Conservation (phyloP, 1,140 invertebrate genomes). For the Gryllus bimaculatus region DNA sequence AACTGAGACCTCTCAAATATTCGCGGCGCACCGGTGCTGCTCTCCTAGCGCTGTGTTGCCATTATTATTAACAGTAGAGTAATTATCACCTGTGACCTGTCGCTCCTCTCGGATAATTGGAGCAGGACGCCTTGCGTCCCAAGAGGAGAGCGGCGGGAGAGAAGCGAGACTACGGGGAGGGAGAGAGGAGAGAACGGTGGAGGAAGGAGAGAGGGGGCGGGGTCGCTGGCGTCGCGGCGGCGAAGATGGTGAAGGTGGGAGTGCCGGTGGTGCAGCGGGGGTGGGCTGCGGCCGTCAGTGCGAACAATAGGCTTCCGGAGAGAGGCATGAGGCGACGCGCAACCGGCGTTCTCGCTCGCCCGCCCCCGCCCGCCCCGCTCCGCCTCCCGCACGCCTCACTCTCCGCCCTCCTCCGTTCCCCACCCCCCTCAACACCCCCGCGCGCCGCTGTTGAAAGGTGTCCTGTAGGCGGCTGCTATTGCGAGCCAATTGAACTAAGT, state of each 20-base stretch:
- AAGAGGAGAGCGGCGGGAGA: neutral
- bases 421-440: too few species aligned
- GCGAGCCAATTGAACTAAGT: constrained; percentile 1
- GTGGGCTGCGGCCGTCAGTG: neutral
- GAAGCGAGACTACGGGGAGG: neutral
- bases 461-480: neutral
- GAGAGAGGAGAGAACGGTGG: neutral
- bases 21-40: neutral
- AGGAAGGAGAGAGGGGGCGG: too few species aligned
- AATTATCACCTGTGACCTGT: constrained; percentile 1
- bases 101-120: constrained; percentile 2
- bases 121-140: neutral
- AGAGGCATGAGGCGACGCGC: too few species aligned
- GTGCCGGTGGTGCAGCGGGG: neutral
- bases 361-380: too few species aligned
- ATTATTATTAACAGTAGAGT: neutral
- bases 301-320: neutral
- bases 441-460: neutral
- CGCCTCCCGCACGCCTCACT: too few species aligned
- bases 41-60: neutral
- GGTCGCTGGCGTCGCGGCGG: too few species aligned
- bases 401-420: too few species aligned
- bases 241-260: neutral
- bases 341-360: too few species aligned
- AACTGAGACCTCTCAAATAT: too few species aligned